Percentiles rank a stretch among this genome's conserved stretches.
These are phyloP conservation scores for Porites evermanni DNA, from an alignment of 92 coral and sea anemone species.

Conservation along the genomic window DNA sequence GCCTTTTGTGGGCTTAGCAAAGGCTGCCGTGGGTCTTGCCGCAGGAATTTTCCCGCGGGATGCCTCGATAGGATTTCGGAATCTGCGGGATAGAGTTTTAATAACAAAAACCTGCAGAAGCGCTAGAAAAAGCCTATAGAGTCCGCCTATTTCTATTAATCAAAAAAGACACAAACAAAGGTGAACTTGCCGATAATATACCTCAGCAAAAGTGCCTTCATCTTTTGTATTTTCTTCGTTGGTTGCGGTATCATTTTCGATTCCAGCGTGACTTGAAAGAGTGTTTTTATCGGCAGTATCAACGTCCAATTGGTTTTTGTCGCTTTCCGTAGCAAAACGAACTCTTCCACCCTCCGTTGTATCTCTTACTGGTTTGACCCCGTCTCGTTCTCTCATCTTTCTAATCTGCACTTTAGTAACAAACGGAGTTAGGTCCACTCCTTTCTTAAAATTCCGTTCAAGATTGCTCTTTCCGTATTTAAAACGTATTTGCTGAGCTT, in stretches of 20 bases:
- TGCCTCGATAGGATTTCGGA: slow-evolving; percentile 49
- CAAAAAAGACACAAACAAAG: too few species aligned
- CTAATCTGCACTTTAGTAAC: slow-evolving; percentile 84
- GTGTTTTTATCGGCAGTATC: neutral
- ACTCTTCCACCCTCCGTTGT: neutral
- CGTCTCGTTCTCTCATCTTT: slow-evolving; percentile 12
- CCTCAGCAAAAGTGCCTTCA: neutral
- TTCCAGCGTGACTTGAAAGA: neutral
- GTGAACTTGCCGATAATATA: too few species aligned
- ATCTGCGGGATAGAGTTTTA: slow-evolving; percentile 59
- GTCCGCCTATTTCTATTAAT: too few species aligned
- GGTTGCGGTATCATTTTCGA: neutral
- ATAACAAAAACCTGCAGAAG: too few species aligned
- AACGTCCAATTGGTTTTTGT: neutral
- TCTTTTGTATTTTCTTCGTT: neutral
- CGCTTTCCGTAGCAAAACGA: neutral
- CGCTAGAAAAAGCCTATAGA: too few species aligned
- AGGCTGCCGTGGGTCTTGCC: slow-evolving; percentile 64
- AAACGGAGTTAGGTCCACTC: slow-evolving; percentile 42
- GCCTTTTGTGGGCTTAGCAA: slow-evolving; percentile 83
- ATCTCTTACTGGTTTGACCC: neutral
- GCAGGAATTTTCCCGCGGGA: slow-evolving; percentile 18
- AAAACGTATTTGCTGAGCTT: slow-evolving; percentile 38
- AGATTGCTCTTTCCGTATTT: slow-evolving; percentile 20
- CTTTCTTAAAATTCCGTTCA: slow-evolving; percentile 20